Evolutionary conservation across 2,888 invertebrate genomes (phyloP).

Genomic region (Aphidoletes aphidimyza): DNA sequence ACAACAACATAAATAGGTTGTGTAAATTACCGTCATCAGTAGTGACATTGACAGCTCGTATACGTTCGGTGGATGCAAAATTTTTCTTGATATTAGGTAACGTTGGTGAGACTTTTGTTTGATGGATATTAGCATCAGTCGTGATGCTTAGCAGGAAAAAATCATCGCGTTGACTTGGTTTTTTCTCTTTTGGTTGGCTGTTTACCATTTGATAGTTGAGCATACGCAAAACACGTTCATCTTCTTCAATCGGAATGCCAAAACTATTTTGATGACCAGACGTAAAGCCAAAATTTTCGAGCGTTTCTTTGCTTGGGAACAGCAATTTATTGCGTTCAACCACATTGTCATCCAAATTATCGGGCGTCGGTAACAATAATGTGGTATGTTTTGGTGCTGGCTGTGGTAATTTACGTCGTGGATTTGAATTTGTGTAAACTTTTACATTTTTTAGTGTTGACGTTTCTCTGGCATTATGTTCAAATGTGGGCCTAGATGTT

Average conservation of each 20-base stretch:
- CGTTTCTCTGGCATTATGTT: neutral
- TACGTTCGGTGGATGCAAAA: conserved; percentile 63
- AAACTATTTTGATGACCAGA: conserved; percentile 74
- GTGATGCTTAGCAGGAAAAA: conserved; percentile 60
- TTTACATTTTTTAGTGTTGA: conserved; percentile 10
- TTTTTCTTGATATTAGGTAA: conserved; percentile 68
- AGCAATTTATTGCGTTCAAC: conserved; percentile 39
- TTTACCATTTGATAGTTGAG: conserved; percentile 62
- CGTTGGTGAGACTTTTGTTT: conserved; percentile 73
- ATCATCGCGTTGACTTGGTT: conserved; percentile 52
- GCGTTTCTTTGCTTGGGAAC: conserved; percentile 57
- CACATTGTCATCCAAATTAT: neutral
- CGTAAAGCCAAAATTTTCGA: conserved; percentile 66
- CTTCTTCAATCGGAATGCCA: conserved; percentile 73
- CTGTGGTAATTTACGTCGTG: neutral
- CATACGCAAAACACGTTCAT: conserved; percentile 66
- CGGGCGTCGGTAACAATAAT: neutral
- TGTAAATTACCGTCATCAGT: conserved; percentile 20
- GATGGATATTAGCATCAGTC: conserved; percentile 68
- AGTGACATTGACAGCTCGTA: conserved; percentile 61
- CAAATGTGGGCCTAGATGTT: neutral
- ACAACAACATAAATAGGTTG: neutral
- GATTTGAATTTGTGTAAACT: conserved; percentile 26
- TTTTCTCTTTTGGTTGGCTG: conserved; percentile 57
- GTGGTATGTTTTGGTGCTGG: conserved; percentile 32